phyloP scores from a whole-genome alignment of 2,888 invertebrate species.

The Blera fallax region DNA sequence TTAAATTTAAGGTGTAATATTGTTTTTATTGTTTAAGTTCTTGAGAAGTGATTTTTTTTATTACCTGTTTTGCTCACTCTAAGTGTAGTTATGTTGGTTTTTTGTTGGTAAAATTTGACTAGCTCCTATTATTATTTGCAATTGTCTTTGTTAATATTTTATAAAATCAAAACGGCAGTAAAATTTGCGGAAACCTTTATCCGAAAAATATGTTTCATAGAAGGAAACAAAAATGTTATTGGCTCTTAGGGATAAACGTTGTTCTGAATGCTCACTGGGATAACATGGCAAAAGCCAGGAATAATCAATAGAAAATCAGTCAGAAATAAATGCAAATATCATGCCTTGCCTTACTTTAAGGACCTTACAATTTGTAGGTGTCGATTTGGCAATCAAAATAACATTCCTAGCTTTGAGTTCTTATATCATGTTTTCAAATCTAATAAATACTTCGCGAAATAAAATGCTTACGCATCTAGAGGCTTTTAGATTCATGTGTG shows the following conservation, averaged over 20 bases:
- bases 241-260: background rate
- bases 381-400: too few species aligned
- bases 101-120: conserved; percentile 7
- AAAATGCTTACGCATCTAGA: too few species aligned
- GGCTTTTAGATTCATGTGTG: too few species aligned
- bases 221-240: background rate
- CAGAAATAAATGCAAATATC: too few species aligned
- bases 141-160: conserved; percentile 45
- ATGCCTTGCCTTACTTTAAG: too few species aligned
- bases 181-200: conserved; percentile 66
- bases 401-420: too few species aligned
- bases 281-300: too few species aligned
- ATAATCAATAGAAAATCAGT: too few species aligned
- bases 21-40: conserved; percentile 23
- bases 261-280: background rate
- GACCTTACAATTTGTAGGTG: too few species aligned
- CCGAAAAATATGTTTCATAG: conserved; percentile 30
- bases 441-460: too few species aligned
- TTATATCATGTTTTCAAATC: too few species aligned
- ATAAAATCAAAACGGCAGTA: conserved; percentile 59
- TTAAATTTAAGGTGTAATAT: conserved; percentile 47
- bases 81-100: conserved; percentile 33
- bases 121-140: conserved; percentile 29
- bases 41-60: conserved; percentile 28
- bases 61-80: conserved; percentile 51